Evolutionary conservation across 1,140 invertebrate species (phyloP).

Genomic region (Drosophila tani): DNA sequence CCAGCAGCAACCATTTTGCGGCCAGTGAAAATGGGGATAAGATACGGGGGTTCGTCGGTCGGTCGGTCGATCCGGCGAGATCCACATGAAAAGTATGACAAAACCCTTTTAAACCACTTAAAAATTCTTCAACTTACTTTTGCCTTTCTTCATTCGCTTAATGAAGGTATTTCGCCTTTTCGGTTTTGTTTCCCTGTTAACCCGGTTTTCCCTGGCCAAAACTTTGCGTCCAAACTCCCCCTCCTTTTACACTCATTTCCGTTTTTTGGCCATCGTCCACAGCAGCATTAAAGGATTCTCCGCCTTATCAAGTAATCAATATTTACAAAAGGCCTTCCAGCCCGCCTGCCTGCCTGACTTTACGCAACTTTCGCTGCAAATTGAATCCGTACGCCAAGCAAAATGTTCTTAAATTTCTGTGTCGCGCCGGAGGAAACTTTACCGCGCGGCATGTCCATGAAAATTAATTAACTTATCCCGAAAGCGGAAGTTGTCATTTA

Average conservation of each 20-base stretch:
- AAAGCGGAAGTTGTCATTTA: slow-evolving; percentile 70
- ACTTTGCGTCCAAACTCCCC: slow-evolving; percentile 47
- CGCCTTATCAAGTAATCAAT: slow-evolving; percentile 80
- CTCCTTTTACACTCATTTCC: slow-evolving; percentile 46
- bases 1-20: slow-evolving; percentile 71
- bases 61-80: slow-evolving; percentile 11
- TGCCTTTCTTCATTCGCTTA: slow-evolving; percentile 81
- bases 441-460: slow-evolving; percentile 52
- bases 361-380: slow-evolving; percentile 68
- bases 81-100: slow-evolving; percentile 81
- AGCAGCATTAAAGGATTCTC: slow-evolving; percentile 73
- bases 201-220: slow-evolving; percentile 33
- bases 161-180: slow-evolving; percentile 84
- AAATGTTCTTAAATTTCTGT: slow-evolving; percentile 70
- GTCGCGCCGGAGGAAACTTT: slow-evolving; percentile 55
- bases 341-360: slow-evolving; percentile 57
- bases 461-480: slow-evolving; percentile 76
- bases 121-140: slow-evolving; percentile 84
- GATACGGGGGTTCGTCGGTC: slow-evolving; percentile 28
- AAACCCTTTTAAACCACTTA: slow-evolving; percentile 84
- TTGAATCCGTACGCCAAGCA: slow-evolving; percentile 64
- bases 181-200: slow-evolving; percentile 54
- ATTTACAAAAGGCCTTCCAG: slow-evolving; percentile 63
- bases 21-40: slow-evolving; percentile 28
- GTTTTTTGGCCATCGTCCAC: slow-evolving; percentile 38